These are phyloP conservation scores for Oligia fasciuncula DNA, from an alignment of 2,888 invertebrate genomes.

Conservation along the genomic window DNA sequence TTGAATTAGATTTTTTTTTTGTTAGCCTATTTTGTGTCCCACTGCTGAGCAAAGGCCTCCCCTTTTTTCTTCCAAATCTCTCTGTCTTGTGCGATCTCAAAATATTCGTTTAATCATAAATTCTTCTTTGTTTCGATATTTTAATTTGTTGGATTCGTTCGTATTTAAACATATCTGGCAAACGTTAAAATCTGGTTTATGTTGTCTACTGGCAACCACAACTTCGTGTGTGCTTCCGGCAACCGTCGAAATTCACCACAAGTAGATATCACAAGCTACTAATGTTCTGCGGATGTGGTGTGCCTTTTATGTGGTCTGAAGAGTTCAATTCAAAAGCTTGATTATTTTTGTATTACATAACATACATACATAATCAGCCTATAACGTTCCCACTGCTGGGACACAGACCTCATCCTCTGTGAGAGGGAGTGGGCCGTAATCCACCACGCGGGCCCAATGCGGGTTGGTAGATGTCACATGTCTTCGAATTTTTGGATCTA, in stretches of 20 bases:
- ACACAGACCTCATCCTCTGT: too few relatives aligned
- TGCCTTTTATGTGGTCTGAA: constrained; percentile 39
- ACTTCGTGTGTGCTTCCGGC: constrained; percentile 36
- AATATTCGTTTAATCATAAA: background rate
- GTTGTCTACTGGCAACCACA: constrained; percentile 29
- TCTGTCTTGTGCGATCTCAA: too few relatives aligned
- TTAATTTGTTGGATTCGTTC: background rate
- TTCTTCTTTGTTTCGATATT: background rate
- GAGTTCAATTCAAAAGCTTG: constrained; percentile 11
- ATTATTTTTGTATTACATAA: constrained; percentile 15
- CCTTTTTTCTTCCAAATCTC: too few relatives aligned
- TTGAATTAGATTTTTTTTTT: too few relatives aligned
- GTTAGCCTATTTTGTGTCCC: too few relatives aligned
- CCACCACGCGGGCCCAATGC: too few relatives aligned
- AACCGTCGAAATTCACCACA: constrained; percentile 42
- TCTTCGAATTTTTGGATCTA: too few relatives aligned
- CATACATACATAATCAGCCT: too few relatives aligned
- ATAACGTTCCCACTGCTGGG: too few relatives aligned
- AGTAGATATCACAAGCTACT: constrained; percentile 36
- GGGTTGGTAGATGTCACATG: too few relatives aligned
- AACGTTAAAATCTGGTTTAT: constrained; percentile 20
- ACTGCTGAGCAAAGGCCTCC: too few relatives aligned
- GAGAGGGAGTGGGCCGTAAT: too few relatives aligned
- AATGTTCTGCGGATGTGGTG: constrained; percentile 44
- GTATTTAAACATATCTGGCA: background rate